Evolutionary conservation across 2,113 vertebrate species (phyloP).

Genomic region (Micronisus gabar): DNA sequence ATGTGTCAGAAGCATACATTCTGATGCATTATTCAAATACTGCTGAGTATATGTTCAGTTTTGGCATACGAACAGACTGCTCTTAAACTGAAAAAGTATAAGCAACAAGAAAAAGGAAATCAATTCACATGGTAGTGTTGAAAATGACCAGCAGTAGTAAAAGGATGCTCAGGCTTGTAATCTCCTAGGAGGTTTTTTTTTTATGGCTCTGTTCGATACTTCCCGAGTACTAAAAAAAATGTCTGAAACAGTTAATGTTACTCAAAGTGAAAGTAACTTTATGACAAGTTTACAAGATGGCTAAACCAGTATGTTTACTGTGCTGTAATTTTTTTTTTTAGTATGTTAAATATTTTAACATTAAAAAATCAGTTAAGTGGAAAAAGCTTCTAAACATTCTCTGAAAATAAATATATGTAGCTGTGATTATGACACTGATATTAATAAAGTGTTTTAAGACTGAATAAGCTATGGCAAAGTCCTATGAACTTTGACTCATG

Average conservation of each 20-base stretch:
- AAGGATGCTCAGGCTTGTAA: background rate
- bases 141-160: background rate
- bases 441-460: background rate
- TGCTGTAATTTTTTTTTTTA: background rate
- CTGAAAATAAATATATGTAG: background rate
- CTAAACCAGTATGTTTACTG: background rate
- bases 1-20: constrained; percentile 63
- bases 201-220: background rate
- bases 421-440: background rate
- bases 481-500: background rate
- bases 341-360: background rate
- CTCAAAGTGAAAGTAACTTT: background rate
- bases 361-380: background rate
- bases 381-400: background rate
- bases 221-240: background rate
- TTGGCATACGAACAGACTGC: constrained; percentile 14
- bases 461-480: background rate
- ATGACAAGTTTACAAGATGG: background rate
- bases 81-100: background rate
- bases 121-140: background rate
- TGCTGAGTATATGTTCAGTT: constrained; percentile 52
- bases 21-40: constrained; percentile 67
- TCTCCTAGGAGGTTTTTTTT: background rate
- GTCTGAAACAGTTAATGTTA: background rate
- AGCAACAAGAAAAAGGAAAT: constrained; percentile 7